Percentiles rank a stretch among this genome's conserved stretches.
Evolutionary conservation across 2,797 vertebrate species (phyloP).

Genomic region (Microcaecilia unicolor): DNA sequence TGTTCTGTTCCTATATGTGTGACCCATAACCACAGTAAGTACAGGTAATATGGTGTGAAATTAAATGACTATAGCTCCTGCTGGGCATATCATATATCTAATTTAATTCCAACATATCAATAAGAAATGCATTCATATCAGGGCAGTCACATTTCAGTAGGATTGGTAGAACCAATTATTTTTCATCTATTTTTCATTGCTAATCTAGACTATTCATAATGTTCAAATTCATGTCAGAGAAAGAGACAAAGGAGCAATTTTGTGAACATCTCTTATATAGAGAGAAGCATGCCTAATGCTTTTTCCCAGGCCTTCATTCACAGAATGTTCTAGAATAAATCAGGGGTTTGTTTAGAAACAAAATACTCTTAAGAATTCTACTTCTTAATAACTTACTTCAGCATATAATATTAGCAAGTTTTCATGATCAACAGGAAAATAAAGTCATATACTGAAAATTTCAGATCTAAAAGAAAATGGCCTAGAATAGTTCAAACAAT

Average conservation of each 20-base stretch:
- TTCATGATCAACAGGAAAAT: too few relatives aligned
- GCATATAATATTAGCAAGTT: too few relatives aligned
- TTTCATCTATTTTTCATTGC: slow-evolving; percentile 1
- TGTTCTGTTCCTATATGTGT: not conserved
- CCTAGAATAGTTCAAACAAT: too few relatives aligned
- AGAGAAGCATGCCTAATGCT: not conserved
- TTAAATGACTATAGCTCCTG: not conserved
- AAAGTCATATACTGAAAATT: too few relatives aligned
- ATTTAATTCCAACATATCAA: not conserved
- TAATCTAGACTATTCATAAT: not conserved
- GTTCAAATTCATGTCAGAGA: not conserved
- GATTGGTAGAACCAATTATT: slow-evolving; percentile 3
- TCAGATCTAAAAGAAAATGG: too few relatives aligned
- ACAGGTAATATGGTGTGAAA: not conserved
- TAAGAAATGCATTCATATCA: not conserved
- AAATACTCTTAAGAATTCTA: slow-evolving; percentile 15
- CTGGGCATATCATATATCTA: not conserved
- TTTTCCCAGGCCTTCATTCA: not conserved
- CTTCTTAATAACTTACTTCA: slow-evolving; percentile 17
- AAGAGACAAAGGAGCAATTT: not conserved
- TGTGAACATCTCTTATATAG: not conserved
- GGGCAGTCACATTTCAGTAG: not conserved
- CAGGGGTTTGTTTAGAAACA: slow-evolving; percentile 2
- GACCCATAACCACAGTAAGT: not conserved
- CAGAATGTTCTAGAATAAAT: not conserved